Percentiles rank a stretch among this genome's conserved stretches.
Evolutionary conservation across 2,113 vertebrate species (phyloP).

Genomic region (Xyrauchen texanus): DNA sequence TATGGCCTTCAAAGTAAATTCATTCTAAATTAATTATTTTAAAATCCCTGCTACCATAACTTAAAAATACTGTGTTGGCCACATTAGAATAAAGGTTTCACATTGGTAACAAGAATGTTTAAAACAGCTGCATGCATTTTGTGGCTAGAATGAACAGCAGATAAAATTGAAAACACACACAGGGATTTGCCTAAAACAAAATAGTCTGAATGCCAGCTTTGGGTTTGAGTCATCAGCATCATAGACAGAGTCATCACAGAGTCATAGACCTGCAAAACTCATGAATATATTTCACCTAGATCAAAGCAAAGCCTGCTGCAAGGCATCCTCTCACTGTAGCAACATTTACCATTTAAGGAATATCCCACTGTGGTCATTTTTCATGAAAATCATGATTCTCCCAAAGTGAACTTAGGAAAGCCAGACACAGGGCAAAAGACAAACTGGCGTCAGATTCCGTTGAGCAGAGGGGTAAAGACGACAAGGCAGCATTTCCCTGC

Average conservation of each 20-base stretch:
- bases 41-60: conserved; percentile 15
- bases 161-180: conserved; percentile 23
- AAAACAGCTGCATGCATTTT: conserved; percentile 7
- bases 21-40: conserved; percentile 25
- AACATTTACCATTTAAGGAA: conserved; percentile 31
- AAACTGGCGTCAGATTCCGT: conserved; percentile 46
- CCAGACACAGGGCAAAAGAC: conserved; percentile 45
- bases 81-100: conserved; percentile 24
- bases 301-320: conserved; percentile 9
- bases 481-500: conserved; percentile 25
- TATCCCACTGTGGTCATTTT: conserved; percentile 39
- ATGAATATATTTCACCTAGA: conserved; percentile 25
- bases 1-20: conserved; percentile 31
- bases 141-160: neutral
- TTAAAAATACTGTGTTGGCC: conserved; percentile 16
- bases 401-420: conserved; percentile 44
- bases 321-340: conserved; percentile 11
- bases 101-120: conserved; percentile 11
- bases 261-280: neutral
- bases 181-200: conserved; percentile 18
- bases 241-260: too few relatives aligned
- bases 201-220: neutral
- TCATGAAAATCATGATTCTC: conserved; percentile 39
- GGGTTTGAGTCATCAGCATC: conserved; percentile 9
- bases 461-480: conserved; percentile 31